These are phyloP conservation scores for Eilema caniola DNA, from an alignment of 2,888 invertebrate species.

Conservation along the genomic window DNA sequence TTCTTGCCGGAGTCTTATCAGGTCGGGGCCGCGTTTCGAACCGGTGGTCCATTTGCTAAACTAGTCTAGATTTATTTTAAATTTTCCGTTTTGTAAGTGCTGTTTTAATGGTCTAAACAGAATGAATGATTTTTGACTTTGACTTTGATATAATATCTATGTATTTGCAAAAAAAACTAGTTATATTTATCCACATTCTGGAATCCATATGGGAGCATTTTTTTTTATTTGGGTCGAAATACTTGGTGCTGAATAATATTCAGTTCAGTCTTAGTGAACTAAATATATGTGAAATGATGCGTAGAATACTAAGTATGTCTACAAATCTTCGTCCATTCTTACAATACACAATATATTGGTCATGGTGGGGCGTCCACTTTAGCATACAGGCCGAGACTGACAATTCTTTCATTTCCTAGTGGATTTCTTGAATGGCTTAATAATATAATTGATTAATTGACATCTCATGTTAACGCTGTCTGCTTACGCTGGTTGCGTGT, in stretches of 20 bases:
- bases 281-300: not conserved
- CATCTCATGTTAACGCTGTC: slow-evolving; percentile 29
- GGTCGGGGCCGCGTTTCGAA: too few species aligned
- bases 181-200: not conserved
- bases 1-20: too few species aligned
- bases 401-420: not conserved
- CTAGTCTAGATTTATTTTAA: too few species aligned
- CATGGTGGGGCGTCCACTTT: not conserved
- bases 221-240: too few species aligned
- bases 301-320: not conserved
- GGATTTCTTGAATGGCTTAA: not conserved
- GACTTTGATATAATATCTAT: too few species aligned
- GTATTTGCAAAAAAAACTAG: too few species aligned
- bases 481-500: slow-evolving; percentile 17
- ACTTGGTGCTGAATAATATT: too few species aligned
- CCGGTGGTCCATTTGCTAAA: too few species aligned
- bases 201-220: not conserved
- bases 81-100: too few species aligned
- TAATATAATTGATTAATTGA: slow-evolving; percentile 16
- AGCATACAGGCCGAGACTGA: not conserved
- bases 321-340: not conserved
- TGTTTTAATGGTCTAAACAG: too few species aligned
- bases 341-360: not conserved
- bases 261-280: too few species aligned
- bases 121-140: too few species aligned